Evolutionary conservation across 2,113 vertebrate genomes (phyloP).

Genomic region (Aegotheles bennettii): DNA sequence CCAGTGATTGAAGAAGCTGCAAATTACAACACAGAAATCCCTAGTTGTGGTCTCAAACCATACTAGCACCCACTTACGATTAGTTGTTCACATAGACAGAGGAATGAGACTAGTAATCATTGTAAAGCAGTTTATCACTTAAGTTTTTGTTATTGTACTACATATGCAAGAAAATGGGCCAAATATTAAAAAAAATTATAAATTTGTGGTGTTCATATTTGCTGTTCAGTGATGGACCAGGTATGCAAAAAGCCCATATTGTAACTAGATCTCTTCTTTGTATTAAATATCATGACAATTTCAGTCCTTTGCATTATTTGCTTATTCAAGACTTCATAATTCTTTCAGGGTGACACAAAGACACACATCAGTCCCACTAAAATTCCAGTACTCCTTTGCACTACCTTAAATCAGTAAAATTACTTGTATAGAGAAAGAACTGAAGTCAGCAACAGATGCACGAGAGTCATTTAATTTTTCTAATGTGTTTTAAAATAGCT

Average conservation of each 20-base stretch:
- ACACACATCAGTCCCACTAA: not conserved
- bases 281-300: not conserved
- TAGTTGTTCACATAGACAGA: not conserved
- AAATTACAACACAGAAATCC: not conserved
- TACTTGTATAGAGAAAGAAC: not conserved
- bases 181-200: not conserved
- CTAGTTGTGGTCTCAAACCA: not conserved
- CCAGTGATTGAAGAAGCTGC: not conserved
- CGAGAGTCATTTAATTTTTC: not conserved
- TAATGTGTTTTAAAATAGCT: conserved; percentile 21
- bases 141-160: not conserved
- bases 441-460: not conserved
- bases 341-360: not conserved
- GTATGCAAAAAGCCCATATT: not conserved
- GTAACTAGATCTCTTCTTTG: not conserved
- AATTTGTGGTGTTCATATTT: not conserved
- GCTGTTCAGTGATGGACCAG: not conserved
- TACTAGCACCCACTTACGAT: not conserved
- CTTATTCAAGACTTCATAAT: not conserved
- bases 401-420: not conserved
- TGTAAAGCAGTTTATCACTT: not conserved
- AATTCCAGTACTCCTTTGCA: not conserved
- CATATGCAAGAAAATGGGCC: not conserved
- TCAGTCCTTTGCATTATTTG: not conserved
- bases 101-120: not conserved